These are phyloP conservation scores for Menura novaehollandiae DNA, from an alignment of 2,113 vertebrate genomes.

Conservation along the genomic window DNA sequence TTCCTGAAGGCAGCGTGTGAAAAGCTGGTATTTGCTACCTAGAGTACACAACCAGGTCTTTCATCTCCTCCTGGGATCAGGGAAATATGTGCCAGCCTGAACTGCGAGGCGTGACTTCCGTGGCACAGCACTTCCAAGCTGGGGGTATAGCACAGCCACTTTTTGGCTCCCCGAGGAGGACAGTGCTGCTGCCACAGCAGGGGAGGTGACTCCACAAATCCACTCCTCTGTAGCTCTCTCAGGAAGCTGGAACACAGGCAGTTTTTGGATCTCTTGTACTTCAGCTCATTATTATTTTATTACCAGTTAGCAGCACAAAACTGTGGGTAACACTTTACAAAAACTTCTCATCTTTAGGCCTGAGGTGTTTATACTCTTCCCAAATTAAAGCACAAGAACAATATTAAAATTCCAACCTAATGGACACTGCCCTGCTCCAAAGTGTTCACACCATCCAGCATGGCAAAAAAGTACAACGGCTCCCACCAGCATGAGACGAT, in stretches of 20 bases:
- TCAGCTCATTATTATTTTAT: neutral
- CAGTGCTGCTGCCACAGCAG: neutral
- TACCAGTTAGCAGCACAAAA: neutral
- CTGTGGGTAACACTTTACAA: neutral
- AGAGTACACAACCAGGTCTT: neutral
- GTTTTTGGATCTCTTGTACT: neutral
- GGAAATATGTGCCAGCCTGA: neutral
- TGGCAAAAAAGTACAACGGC: accelerated
- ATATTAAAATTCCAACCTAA: neutral
- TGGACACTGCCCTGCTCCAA: neutral
- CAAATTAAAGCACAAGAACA: neutral
- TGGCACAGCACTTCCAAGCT: neutral
- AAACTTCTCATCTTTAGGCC: neutral
- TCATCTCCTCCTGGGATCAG: accelerated
- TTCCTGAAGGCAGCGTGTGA: neutral
- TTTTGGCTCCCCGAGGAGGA: accelerated
- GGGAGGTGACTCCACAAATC: neutral
- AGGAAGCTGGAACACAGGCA: neutral
- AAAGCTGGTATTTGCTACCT: neutral
- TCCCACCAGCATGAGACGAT: neutral
- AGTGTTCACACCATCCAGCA: neutral
- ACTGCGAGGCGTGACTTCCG: accelerated
- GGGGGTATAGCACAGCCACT: neutral
- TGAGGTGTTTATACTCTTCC: accelerated
- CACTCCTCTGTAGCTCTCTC: neutral